phyloP scores from a whole-genome alignment of 2,888 invertebrate genomes.

The Limnephilus lunatus region DNA sequence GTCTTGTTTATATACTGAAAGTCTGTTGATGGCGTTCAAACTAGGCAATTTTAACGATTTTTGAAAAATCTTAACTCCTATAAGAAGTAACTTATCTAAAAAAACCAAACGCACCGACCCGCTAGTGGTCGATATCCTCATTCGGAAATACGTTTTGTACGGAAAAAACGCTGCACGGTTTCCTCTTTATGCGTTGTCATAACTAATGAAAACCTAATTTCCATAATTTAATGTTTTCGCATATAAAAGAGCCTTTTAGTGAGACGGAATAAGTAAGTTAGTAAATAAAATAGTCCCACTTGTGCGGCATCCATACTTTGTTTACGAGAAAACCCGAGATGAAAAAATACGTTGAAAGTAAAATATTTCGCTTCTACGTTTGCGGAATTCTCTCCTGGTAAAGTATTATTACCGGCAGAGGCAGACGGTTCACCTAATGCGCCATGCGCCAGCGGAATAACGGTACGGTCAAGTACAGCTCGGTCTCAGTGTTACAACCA shows the following conservation, averaged over 20 bases:
- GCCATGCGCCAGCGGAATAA: slow-evolving; percentile 8
- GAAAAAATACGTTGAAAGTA: neutral
- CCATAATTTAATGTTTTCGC: neutral
- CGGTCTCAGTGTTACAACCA: neutral
- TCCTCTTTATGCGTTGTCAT: no score
- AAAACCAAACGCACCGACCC: no score
- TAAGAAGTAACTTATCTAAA: no score
- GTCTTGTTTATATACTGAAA: no score
- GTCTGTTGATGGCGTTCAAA: no score
- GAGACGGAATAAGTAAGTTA: neutral
- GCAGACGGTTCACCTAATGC: slow-evolving; percentile 18
- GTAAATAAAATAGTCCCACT: neutral
- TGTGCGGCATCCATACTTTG: neutral
- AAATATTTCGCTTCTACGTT: neutral
- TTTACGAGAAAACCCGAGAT: neutral
- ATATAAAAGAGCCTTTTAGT: neutral
- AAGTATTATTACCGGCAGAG: slow-evolving; percentile 66
- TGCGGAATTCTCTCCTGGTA: neutral
- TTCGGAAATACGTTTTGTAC: no score
- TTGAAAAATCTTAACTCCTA: no score
- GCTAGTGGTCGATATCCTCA: no score
- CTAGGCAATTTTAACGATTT: no score
- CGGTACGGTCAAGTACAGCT: slow-evolving; percentile 19
- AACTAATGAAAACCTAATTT: no score
- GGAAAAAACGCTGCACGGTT: no score